phyloP scores from a whole-genome alignment of 2,797 vertebrate species.

The Schizothorax lantsangensis region DNA sequence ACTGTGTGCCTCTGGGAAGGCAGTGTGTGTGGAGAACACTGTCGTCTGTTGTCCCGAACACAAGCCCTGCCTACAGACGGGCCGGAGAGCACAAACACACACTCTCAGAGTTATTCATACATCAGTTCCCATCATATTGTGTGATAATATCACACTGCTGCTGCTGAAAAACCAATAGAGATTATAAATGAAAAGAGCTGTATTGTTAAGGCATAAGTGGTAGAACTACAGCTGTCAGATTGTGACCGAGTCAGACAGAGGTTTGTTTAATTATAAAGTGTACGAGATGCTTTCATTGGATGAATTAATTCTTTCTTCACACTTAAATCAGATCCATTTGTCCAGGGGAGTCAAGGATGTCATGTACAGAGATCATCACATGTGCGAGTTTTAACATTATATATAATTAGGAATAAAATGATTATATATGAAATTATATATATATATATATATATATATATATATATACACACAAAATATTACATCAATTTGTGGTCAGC shows the following conservation, averaged over 20 bases:
- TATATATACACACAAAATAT: no score
- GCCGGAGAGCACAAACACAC: constrained; percentile 32
- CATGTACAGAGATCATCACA: not conserved
- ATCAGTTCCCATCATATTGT: constrained; percentile 45
- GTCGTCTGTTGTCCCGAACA: constrained; percentile 58
- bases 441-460: no score
- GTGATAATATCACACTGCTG: constrained; percentile 10
- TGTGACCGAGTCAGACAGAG: not conserved
- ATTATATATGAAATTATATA: no score
- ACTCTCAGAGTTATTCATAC: constrained; percentile 31
- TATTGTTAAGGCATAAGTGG: not conserved
- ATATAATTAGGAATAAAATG: no score
- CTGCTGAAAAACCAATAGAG: constrained; percentile 9
- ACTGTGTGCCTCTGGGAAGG: constrained; percentile 49
- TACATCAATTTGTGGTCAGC: no score
- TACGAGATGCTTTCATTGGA: not conserved
- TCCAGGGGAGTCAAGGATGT: not conserved
- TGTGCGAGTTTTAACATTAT: no score
- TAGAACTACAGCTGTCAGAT: not conserved
- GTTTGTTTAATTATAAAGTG: not conserved
- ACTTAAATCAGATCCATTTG: not conserved
- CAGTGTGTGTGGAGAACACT: constrained; percentile 58
- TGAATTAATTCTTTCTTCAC: not conserved
- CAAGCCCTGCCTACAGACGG: constrained; percentile 49
- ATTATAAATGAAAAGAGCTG: constrained; percentile 22